Percentiles rank a stretch among this genome's conserved stretches.
These are phyloP conservation scores for Andrena bicolor DNA, from an alignment of 2,888 invertebrate genomes.

Conservation along the genomic window DNA sequence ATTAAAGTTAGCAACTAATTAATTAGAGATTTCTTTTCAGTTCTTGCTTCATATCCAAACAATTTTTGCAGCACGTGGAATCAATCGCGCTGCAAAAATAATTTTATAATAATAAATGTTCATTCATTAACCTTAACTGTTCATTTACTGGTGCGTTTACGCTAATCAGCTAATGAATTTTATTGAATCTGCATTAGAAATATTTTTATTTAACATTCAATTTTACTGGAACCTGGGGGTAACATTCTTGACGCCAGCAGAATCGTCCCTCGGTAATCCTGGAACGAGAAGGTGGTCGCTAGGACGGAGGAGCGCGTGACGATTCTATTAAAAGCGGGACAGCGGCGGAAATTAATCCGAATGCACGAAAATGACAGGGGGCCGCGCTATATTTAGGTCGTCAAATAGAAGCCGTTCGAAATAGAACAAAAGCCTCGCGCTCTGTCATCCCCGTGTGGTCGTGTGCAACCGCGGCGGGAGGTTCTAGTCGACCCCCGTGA, in stretches of 20 bases:
- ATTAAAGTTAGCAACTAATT: too few relatives aligned
- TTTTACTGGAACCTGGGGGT: not conserved
- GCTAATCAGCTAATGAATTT: too few relatives aligned
- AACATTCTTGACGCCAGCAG: conserved; percentile 4
- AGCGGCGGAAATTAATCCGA: conserved; percentile 49
- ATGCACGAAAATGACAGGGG: conserved; percentile 43
- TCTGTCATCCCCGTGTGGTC: conserved; percentile 47
- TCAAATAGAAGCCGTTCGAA: conserved; percentile 40
- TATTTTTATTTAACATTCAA: conserved; percentile 3
- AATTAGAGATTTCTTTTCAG: too few relatives aligned
- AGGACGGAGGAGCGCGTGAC: conserved; percentile 5
- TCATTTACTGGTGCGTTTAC: too few relatives aligned
- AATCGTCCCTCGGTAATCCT: conserved; percentile 33
- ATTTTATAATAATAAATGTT: too few relatives aligned
- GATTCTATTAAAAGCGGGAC: conserved; percentile 46
- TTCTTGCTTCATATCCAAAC: too few relatives aligned
- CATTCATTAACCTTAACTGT: too few relatives aligned
- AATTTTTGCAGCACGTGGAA: too few relatives aligned
- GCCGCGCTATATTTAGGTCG: conserved; percentile 44
- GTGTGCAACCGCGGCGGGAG: conserved; percentile 33
- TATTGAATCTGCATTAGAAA: too few relatives aligned
- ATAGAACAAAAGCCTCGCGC: conserved; percentile 51
- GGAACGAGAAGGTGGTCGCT: conserved; percentile 4
- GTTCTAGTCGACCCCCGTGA: conserved; percentile 11
- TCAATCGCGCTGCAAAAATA: too few relatives aligned